Conservation (phyloP, 2,888 invertebrate genomes). For the Caenorhabditis auriculariae region DNA sequence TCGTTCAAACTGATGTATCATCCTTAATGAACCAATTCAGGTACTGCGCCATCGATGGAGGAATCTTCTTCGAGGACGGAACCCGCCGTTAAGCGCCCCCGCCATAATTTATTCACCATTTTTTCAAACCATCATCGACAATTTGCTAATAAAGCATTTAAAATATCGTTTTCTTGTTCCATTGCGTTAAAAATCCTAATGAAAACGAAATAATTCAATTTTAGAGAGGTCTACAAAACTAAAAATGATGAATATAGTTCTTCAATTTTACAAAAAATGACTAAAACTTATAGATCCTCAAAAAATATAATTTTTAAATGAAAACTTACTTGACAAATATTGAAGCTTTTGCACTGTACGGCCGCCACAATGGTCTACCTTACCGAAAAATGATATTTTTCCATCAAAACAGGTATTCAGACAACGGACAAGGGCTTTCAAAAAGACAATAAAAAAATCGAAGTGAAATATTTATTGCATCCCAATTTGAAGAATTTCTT, state of each 20-base stretch:
- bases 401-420: no score
- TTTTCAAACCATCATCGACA: neutral
- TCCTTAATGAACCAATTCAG: neutral
- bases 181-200: neutral
- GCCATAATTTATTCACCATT: slow-evolving; percentile 20
- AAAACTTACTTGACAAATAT: no score
- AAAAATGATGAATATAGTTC: neutral
- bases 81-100: slow-evolving; percentile 21
- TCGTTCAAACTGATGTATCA: no score
- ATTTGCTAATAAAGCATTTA: neutral
- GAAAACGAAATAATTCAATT: neutral
- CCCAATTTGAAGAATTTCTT: no score
- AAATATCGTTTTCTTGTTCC: neutral
- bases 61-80: slow-evolving; percentile 46
- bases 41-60: slow-evolving; percentile 43
- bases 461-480: no score
- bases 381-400: no score
- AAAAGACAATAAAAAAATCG: no score
- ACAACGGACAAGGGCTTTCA: no score
- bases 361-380: no score
- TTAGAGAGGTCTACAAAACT: neutral
- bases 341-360: no score
- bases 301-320: no score
- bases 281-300: no score
- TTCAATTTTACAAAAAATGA: neutral